Conservation (phyloP, 1,140 invertebrate genomes). For the Drosophila ironensis region DNA sequence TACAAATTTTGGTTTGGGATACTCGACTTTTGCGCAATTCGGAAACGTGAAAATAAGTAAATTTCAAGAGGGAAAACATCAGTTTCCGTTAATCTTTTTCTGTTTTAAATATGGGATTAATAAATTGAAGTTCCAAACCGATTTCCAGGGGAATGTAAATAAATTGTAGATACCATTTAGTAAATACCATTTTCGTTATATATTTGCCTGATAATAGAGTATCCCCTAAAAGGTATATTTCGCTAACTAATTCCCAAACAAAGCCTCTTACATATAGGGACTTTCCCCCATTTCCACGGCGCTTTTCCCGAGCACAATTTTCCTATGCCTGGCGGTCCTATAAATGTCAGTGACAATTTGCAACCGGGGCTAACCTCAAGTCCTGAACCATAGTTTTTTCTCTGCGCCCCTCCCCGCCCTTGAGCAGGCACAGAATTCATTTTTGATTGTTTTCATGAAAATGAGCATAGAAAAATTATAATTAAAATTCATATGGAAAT, state of each 20-base stretch:
- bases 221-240: background rate
- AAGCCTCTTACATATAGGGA: constrained; percentile 3
- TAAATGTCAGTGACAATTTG: constrained; percentile 77
- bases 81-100: too few species aligned
- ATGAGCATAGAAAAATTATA: constrained; percentile 80
- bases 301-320: background rate
- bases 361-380: constrained; percentile 35
- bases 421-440: constrained; percentile 66
- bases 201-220: background rate
- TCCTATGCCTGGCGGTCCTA: constrained; percentile 46
- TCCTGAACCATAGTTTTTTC: background rate
- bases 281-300: background rate
- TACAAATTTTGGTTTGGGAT: background rate
- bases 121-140: too few species aligned
- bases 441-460: constrained; percentile 80
- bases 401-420: background rate
- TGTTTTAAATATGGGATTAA: too few species aligned
- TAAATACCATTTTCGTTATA: too few species aligned
- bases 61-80: too few species aligned
- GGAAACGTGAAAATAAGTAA: too few species aligned
- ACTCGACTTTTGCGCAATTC: too few species aligned
- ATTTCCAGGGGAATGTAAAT: too few species aligned
- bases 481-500: constrained; percentile 80
- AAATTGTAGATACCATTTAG: too few species aligned
- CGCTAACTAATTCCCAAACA: background rate